Evolutionary conservation across 2,113 vertebrate genomes (phyloP).

Genomic region (Ceratotherium simum): DNA sequence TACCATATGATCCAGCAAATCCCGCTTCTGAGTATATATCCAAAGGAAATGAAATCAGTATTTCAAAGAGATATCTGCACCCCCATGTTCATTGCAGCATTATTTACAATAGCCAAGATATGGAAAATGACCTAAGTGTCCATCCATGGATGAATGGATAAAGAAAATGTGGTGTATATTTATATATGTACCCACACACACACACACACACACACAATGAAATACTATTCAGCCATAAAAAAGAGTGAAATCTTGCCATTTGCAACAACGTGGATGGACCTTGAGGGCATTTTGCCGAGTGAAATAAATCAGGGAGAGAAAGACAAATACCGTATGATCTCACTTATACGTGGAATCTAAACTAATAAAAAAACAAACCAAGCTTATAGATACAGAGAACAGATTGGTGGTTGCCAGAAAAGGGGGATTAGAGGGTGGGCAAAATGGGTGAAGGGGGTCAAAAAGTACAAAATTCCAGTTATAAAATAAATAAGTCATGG

Average conservation of each 20-base stretch:
- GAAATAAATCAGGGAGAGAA: background rate
- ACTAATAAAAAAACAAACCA: too few relatives aligned
- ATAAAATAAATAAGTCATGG: background rate
- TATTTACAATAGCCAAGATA: background rate
- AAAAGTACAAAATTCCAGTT: background rate
- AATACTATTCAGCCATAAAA: background rate
- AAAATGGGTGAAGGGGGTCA: background rate
- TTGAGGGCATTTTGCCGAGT: background rate
- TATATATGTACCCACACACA: background rate
- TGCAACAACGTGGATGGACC: background rate
- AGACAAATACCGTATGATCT: background rate
- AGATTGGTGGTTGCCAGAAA: background rate
- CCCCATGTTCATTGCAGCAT: background rate
- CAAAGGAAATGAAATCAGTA: background rate
- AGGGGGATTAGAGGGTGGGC: too few relatives aligned
- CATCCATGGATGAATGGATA: background rate
- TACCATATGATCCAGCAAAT: background rate
- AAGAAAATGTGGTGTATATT: background rate
- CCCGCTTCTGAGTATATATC: background rate
- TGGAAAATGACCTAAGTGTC: background rate
- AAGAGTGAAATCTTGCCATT: background rate
- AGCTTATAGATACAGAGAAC: background rate
- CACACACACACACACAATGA: background rate
- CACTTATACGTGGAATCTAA: background rate
- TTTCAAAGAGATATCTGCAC: background rate